Base-by-base conservation (phyloP, 2,888 invertebrate species). In the Andrena fulva region DNA sequence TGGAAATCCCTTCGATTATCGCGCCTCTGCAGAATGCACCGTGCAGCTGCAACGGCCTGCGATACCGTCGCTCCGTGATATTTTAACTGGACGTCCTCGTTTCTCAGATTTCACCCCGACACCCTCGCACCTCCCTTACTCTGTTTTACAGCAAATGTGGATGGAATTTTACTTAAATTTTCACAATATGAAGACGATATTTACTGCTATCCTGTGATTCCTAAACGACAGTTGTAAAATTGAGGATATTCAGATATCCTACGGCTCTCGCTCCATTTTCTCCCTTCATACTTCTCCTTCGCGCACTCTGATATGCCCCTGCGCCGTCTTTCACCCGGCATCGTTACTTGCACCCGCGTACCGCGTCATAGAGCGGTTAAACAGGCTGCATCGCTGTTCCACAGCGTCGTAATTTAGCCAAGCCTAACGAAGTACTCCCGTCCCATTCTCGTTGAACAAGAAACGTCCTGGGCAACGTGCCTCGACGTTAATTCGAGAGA, bases 361-460 rank as follows among this genome's bases (percentile, higher is more conserved):
- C 27, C 80, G 60, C 80, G 60, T 80, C 64, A 80, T 80, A 64
- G 73, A 73, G 68, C 56, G 54, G 85, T 77, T 71, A 77, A 73
- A 16, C 42, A 42, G 42, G 42, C 42, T 16, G 76, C 75, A 77
- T 69, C 76, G 16, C 20, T 48, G 66, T 69, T 70, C 85, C 64
- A 76, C 85, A 77, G 70, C 52, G 68, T 84, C 76, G 80, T 85
- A 84, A 85, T 67, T 85, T 74, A 70, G 76, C 42, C 64, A 35
- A 52, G 77, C 76, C 87, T 77, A 85, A 85, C 80, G 81, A 75
- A 69, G 52, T 48, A 56, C 68, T 79, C 69, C 29, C 54, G 50
- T 54, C 35, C 50, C 33, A 31, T 84, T 59, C 48, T 50, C 80
- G 29, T 67, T 42, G 48, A 20, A 54, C 81, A 31, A 68, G 72